Conservation (phyloP, 2,797 vertebrate species). For the Rallus crepitans region DNA sequence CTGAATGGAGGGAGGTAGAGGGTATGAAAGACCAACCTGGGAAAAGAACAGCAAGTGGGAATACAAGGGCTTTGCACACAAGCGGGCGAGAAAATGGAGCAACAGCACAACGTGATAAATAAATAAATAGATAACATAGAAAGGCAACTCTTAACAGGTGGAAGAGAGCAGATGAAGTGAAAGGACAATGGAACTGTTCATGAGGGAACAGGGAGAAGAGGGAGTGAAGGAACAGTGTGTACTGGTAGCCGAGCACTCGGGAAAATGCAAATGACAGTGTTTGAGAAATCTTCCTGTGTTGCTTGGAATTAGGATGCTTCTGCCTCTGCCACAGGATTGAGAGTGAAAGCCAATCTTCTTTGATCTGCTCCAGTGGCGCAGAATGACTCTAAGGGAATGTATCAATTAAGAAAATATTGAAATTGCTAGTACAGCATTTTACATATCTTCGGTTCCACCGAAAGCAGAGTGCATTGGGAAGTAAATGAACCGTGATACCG, state of each 20-base stretch:
- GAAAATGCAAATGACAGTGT: slow-evolving; percentile 31
- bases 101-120: neutral
- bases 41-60: neutral
- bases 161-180: neutral
- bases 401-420: slow-evolving; percentile 72
- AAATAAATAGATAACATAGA: neutral
- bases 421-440: slow-evolving; percentile 43
- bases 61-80: neutral
- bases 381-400: slow-evolving; percentile 53
- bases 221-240: neutral
- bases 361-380: slow-evolving; percentile 64
- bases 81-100: neutral
- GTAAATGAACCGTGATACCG: neutral
- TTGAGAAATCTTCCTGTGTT: slow-evolving; percentile 32
- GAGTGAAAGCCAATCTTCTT: slow-evolving; percentile 47
- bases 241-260: slow-evolving; percentile 14
- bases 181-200: neutral
- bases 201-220: neutral
- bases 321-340: neutral
- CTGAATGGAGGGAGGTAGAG: neutral
- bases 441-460: slow-evolving; percentile 8
- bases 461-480: slow-evolving; percentile 23
- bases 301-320: slow-evolving; percentile 40
- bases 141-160: neutral
- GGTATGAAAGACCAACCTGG: neutral